Conservation (phyloP, 2,113 vertebrate species). For the Ciconia stormi region DNA sequence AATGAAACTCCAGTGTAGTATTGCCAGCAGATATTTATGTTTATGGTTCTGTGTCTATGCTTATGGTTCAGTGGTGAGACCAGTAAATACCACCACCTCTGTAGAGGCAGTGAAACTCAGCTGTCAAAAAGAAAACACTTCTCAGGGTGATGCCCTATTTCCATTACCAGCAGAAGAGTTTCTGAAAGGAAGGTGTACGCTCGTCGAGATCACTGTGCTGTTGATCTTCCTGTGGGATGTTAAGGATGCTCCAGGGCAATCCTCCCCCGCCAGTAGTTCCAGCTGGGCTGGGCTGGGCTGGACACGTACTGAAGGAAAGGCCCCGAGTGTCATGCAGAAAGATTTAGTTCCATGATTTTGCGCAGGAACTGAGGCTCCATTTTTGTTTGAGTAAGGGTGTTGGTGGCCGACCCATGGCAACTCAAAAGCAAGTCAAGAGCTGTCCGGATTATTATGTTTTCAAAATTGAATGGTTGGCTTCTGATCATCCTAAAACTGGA, state of each 20-base stretch:
- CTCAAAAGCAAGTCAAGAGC: background rate
- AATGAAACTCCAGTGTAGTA: background rate
- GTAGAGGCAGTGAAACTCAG: background rate
- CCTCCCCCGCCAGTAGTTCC: background rate
- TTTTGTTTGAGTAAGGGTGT: background rate
- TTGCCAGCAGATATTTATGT: background rate
- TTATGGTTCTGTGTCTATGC: background rate
- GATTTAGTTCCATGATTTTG: background rate
- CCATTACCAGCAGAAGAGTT: background rate
- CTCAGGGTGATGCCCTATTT: background rate
- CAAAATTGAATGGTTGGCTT: background rate
- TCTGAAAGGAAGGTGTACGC: background rate
- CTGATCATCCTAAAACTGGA: background rate
- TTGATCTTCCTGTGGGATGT: background rate
- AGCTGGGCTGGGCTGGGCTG: background rate
- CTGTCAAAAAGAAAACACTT: background rate
- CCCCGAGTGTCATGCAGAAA: background rate
- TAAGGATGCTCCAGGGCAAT: background rate
- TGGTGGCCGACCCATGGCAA: rapidly evolving
- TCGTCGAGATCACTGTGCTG: background rate
- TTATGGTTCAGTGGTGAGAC: background rate
- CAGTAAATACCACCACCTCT: background rate
- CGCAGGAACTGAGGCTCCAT: background rate
- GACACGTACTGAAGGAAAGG: background rate
- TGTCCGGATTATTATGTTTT: background rate